These are phyloP conservation scores for Latrodectus geometricus DNA, from an alignment of 1,140 invertebrate species.

Conservation along the genomic window DNA sequence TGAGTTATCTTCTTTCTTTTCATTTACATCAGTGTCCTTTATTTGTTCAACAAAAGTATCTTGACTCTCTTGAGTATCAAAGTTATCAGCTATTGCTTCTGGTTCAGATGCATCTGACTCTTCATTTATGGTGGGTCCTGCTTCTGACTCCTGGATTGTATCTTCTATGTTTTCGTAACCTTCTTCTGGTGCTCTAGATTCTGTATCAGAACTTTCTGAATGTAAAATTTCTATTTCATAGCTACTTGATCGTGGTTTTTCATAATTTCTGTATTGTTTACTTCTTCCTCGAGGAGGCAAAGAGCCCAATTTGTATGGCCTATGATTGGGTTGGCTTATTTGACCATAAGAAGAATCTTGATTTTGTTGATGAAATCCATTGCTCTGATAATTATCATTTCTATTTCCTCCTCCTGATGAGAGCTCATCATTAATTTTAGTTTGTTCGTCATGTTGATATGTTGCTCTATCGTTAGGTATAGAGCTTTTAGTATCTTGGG, in stretches of 20 bases:
- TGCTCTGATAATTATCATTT: background rate
- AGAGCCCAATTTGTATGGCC: background rate
- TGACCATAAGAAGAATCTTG: background rate
- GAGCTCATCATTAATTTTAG: conserved; percentile 3
- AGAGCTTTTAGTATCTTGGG: background rate
- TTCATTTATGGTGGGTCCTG: background rate
- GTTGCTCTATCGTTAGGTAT: background rate
- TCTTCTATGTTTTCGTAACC: background rate
- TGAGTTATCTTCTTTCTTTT: background rate
- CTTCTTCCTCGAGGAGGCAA: conserved; percentile 6
- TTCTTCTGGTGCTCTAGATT: background rate
- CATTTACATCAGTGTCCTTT: background rate
- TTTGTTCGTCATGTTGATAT: conserved; percentile 21
- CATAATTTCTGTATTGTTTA: conserved; percentile 38
- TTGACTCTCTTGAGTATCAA: conserved; percentile 31
- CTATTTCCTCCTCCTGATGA: background rate
- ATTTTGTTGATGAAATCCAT: background rate
- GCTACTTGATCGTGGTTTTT: conserved; percentile 28
- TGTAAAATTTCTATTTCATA: conserved; percentile 51
- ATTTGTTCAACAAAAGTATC: background rate
- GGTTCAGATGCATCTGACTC: background rate
- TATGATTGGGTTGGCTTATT: background rate
- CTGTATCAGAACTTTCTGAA: conserved; percentile 11
- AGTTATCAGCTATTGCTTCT: background rate
- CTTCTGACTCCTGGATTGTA: background rate